Evolutionary conservation across 2,888 invertebrate species (phyloP), one percentile per base, ranked within the genome.

Genomic region (Hemicrepidius hirtus): DNA sequence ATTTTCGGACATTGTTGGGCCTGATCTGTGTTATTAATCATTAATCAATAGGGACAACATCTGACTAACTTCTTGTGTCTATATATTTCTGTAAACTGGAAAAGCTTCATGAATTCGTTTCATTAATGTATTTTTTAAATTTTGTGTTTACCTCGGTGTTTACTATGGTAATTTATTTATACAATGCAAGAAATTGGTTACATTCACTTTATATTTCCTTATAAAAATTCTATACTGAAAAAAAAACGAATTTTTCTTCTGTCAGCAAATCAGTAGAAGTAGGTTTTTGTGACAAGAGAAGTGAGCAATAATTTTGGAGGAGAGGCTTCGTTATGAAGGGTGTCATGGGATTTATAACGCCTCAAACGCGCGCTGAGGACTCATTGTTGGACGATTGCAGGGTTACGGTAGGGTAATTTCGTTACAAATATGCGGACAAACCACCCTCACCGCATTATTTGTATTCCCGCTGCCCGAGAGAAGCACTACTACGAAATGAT

Each of bases 361-460:
- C 60, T 60, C 60, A 60, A 60, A 60, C 40, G 18, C 41, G 60
- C 41, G 60, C 60, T 44, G 60, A 60, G 60, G 44, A 60, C 57
- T 57, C 57, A 57, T 57, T 57, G 57, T 57, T n/a, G 57, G 57
- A 57, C 60, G 41, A 60, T 60, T 60, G 60, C 60, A 60, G 60
- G 60, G 60, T 40, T 60, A 60, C 44, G 60, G 60, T 44, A 44
- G 28, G 41, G 60, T 60, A 60, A 60, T 60, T 60, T 60, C 60
- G 44, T 60, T 60, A 60, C 60, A 44, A 44, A 44, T 60, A 60
- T 60, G 60, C 60, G 60, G 60, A 28, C 60, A 60, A 44, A 44
- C 44, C 60, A 13, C 60, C 24, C 60, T 60, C 21, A 44, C 60
- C 41, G 41, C 44, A 21, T 41, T 60, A 41, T 60, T 60, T 41